Percentiles rank a stretch among this genome's conserved stretches.
phyloP scores from a whole-genome alignment of 2,888 invertebrate genomes.

The Glyphotaelius pellucidus region DNA sequence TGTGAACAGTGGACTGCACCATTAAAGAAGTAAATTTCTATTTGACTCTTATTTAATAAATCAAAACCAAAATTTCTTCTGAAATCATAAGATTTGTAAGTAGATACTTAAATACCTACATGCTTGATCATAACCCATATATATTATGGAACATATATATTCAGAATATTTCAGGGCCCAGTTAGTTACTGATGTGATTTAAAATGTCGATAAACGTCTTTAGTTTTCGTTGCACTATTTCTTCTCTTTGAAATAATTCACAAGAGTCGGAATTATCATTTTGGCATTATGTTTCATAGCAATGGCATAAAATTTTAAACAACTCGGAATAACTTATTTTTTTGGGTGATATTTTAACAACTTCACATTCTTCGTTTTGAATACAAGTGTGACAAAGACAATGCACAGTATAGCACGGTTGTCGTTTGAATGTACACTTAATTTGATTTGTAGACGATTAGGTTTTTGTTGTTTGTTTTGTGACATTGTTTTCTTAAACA shows the following conservation, averaged over 20 bases:
- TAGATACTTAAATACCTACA: too few relatives aligned
- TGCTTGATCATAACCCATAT: too few relatives aligned
- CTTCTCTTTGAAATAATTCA: neutral
- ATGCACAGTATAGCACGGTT: neutral
- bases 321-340: neutral
- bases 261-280: neutral
- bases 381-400: neutral
- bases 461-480: neutral
- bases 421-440: too few relatives aligned
- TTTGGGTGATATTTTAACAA: neutral
- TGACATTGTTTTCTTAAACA: neutral
- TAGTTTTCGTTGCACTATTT: neutral
- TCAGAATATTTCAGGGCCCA: neutral
- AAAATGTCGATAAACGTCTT: neutral
- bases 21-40: too few relatives aligned
- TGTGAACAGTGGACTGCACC: too few relatives aligned
- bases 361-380: neutral
- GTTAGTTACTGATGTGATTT: neutral
- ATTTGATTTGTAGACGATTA: neutral
- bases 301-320: neutral
- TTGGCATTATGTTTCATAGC: neutral
- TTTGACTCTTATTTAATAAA: too few relatives aligned
- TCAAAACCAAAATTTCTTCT: too few relatives aligned
- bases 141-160: neutral
- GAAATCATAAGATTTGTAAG: too few relatives aligned